Percentiles rank a stretch among this genome's conserved stretches.
Conservation (phyloP, 2,797 vertebrate species). For the Crax fasciolata region DNA sequence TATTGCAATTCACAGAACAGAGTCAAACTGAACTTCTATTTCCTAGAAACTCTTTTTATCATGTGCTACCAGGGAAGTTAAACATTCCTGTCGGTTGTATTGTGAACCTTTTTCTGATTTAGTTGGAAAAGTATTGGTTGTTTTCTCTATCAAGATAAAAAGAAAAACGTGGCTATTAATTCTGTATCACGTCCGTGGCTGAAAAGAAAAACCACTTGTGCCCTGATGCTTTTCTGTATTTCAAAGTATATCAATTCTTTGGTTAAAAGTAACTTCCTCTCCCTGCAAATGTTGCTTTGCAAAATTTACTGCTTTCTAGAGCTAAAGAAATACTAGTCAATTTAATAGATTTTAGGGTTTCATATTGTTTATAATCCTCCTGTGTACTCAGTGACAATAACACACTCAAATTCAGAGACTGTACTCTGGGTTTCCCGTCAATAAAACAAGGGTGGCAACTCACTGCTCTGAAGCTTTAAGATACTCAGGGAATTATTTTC, state of each 20-base stretch:
- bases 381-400: not conserved
- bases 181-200: not conserved
- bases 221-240: not conserved
- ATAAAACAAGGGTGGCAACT: not conserved
- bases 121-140: not conserved
- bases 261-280: not conserved
- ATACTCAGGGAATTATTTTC: not conserved
- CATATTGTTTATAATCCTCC: slow-evolving; percentile 17
- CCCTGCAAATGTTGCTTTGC: not conserved
- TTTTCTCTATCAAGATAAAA: not conserved
- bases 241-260: not conserved
- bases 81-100: not conserved
- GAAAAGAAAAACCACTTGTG: not conserved
- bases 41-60: not conserved
- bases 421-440: not conserved
- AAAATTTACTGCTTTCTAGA: not conserved
- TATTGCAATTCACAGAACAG: not conserved
- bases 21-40: not conserved
- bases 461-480: not conserved
- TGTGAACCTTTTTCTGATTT: not conserved
- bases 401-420: not conserved
- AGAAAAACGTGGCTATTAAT: not conserved
- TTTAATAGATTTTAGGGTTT: slow-evolving; percentile 7
- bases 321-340: not conserved
- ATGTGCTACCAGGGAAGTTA: not conserved